Evolutionary conservation across 2,888 invertebrate genomes (phyloP).

Genomic region (Acronicta leporina): DNA sequence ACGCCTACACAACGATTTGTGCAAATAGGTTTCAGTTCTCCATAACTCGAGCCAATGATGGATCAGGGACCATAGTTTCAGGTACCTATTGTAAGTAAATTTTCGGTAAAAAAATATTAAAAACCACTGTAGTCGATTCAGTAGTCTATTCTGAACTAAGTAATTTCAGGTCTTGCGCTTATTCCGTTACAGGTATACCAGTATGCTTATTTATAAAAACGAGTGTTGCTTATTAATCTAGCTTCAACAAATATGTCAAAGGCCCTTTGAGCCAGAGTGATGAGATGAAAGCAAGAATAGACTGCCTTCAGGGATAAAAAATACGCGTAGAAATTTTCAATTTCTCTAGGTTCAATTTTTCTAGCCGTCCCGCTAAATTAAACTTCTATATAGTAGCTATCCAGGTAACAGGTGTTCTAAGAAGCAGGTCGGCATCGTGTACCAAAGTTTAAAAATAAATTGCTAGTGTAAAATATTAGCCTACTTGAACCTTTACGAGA

Average conservation of each 20-base stretch:
- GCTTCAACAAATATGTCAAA: not conserved
- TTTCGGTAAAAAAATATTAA: too few relatives aligned
- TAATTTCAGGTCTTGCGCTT: too few relatives aligned
- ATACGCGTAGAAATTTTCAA: conserved; percentile 17
- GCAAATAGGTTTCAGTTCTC: too few relatives aligned
- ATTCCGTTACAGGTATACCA: too few relatives aligned
- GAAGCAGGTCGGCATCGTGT: conserved; percentile 4
- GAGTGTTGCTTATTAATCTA: not conserved
- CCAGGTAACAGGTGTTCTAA: conserved; percentile 39
- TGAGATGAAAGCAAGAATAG: conserved; percentile 4
- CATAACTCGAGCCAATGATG: too few relatives aligned
- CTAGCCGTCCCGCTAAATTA: conserved; percentile 24
- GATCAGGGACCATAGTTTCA: too few relatives aligned
- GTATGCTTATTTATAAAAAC: not conserved
- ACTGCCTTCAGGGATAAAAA: conserved; percentile 13
- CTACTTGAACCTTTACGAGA: conserved; percentile 7
- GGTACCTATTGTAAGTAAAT: too few relatives aligned
- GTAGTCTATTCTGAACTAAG: too few relatives aligned
- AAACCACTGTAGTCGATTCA: too few relatives aligned
- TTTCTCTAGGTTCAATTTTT: conserved; percentile 29
- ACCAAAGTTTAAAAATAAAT: conserved; percentile 25
- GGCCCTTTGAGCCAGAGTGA: not conserved
- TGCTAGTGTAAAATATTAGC: conserved; percentile 20
- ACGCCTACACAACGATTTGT: too few relatives aligned
- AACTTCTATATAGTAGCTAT: conserved; percentile 17